Evolutionary conservation across 1,140 invertebrate genomes (phyloP).

Genomic region (Drosophila mojavensis): DNA sequence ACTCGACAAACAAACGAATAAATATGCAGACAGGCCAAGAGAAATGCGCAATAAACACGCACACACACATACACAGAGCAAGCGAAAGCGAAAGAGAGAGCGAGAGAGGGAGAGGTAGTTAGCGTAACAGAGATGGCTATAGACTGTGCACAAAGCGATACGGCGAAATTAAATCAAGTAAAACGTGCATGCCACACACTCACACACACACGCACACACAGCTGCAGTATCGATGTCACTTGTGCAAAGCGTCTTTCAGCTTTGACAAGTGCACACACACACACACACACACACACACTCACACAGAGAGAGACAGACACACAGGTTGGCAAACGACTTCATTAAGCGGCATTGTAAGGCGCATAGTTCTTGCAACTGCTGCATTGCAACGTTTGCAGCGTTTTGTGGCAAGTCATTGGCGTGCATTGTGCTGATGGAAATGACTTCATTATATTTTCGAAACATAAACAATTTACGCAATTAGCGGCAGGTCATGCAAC

Average conservation of each 20-base stretch:
- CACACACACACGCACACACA: slow-evolving; percentile 35
- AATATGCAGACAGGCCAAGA: slow-evolving; percentile 69
- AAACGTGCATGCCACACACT: slow-evolving; percentile 68
- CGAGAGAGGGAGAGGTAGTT: slow-evolving; percentile 7
- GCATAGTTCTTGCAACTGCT: slow-evolving; percentile 20
- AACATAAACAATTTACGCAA: slow-evolving; percentile 82
- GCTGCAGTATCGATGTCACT: slow-evolving; percentile 70
- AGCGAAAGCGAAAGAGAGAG: neutral
- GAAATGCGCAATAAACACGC: slow-evolving; percentile 80
- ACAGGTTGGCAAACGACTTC: slow-evolving; percentile 29
- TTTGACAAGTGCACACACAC: slow-evolving; percentile 42
- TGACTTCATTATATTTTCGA: slow-evolving; percentile 80
- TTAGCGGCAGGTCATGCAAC: slow-evolving; percentile 68
- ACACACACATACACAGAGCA: slow-evolving; percentile 29
- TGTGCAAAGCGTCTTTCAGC: slow-evolving; percentile 37
- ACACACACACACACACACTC: neutral
- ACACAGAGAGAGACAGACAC: neutral
- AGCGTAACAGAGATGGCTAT: slow-evolving; percentile 5
- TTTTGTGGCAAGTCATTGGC: slow-evolving; percentile 64
- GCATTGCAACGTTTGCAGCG: slow-evolving; percentile 26
- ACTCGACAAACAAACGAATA: slow-evolving; percentile 75
- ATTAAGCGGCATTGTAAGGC: slow-evolving; percentile 45
- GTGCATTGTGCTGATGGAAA: slow-evolving; percentile 76
- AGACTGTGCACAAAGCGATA: slow-evolving; percentile 48
- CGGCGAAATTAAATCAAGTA: slow-evolving; percentile 78